phyloP scores from a whole-genome alignment of 2,888 invertebrate genomes.

The Nasonovia ribisnigri region DNA sequence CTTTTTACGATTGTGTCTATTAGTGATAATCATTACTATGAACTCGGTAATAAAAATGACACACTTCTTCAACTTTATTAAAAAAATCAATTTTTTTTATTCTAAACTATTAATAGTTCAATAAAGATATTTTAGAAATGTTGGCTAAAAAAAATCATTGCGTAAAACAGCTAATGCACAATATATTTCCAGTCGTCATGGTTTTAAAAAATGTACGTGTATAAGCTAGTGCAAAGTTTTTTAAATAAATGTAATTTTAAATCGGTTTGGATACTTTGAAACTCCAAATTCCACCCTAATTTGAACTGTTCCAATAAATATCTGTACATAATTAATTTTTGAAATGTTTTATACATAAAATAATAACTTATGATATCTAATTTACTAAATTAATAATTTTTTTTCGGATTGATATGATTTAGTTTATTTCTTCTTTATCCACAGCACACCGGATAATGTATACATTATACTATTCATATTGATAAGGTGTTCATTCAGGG shows the following conservation, averaged over 20 bases:
- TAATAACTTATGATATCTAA: too few species aligned
- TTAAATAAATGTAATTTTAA: not conserved
- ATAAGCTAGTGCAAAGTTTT: not conserved
- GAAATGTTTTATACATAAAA: too few species aligned
- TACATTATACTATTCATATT: too few species aligned
- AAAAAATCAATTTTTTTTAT: not conserved
- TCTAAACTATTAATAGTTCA: not conserved
- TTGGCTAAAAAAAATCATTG: conserved; percentile 1
- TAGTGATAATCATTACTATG: conserved; percentile 6
- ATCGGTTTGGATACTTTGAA: not conserved
- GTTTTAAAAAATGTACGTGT: not conserved
- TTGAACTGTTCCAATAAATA: conserved; percentile 7
- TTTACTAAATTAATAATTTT: too few species aligned
- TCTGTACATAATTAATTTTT: not conserved
- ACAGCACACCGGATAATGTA: too few species aligned
- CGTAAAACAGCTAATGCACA: not conserved
- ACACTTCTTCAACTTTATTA: conserved; percentile 1
- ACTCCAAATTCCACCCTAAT: not conserved
- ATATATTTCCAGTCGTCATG: not conserved
- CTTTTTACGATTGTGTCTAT: not conserved
- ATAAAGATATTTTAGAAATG: conserved; percentile 19
- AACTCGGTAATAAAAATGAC: not conserved
- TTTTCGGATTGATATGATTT: too few species aligned
- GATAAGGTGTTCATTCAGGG: too few species aligned
- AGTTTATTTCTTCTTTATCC: too few species aligned